Evolutionary conservation across 2,888 invertebrate species (phyloP), one percentile per base, ranked within the genome.

Genomic region (Napeogenes sylphis): DNA sequence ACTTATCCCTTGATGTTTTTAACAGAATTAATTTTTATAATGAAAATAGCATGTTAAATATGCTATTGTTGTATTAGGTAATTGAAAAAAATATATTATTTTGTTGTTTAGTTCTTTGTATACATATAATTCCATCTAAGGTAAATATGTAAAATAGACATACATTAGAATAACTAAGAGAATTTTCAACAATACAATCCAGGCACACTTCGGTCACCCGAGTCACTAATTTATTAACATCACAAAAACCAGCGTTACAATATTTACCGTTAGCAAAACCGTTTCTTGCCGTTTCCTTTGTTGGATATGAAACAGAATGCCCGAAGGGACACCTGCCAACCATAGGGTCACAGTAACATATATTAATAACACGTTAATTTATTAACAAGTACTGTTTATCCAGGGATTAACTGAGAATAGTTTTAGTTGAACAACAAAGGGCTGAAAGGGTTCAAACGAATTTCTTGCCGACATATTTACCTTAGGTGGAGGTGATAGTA

Each of bases 391-490:
- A 83, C 84, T 90, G 90, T 90, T 89, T 90, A 89, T 88, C 87
- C 88, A 82, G 84, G 87, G 90, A 90, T 90, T 89, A 90, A 84
- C 89, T 84, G 87, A 82, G 88, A 90, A 90, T 90, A 90, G 90
- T 90, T 90, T 89, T 86, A 89, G 90, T 89, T 87, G 85, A 83
- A 90, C 87, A 90, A 90, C 90, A 90, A 90, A 90, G 90, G 89
- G 79, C 82, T 77, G 79, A 80, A 84, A 87, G 90, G 90, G 90
- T 90, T 90, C 90, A 90, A 90, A 90, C 86, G 85, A 89, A 87
- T 89, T 89, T 90, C 90, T 90, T 90, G 89, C 82, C 87, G 85
- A 89, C 90, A 90, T 90, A 90, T 90, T 90, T 90, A 90, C 90
- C 85, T 88, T 84, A 85, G 86, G 87, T 85, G 82, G 79, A 86